Percentiles rank a stretch among this genome's conserved stretches.
phyloP scores from a whole-genome alignment of 2,113 vertebrate species.

The Symphodus melops region DNA sequence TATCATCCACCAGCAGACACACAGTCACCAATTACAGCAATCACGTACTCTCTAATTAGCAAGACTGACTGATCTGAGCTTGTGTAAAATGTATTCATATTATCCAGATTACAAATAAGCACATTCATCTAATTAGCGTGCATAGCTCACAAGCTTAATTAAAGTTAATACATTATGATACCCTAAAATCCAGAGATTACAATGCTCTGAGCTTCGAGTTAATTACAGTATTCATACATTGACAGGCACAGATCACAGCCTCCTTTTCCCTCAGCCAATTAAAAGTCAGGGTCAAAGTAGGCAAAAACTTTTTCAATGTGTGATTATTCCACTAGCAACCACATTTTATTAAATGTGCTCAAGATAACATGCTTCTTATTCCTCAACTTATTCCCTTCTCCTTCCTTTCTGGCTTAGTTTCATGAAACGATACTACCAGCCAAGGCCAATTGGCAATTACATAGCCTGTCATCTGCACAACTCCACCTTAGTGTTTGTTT shows the following conservation, averaged over 20 bases:
- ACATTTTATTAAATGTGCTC: neutral
- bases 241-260: conserved; percentile 52
- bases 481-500: conserved; percentile 43
- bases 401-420: conserved; percentile 11
- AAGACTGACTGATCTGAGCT: conserved; percentile 72
- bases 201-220: conserved; percentile 71
- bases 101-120: conserved; percentile 79
- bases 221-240: conserved; percentile 73
- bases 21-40: conserved; percentile 72
- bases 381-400: neutral
- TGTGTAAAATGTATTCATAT: conserved; percentile 78
- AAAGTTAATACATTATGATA: conserved; percentile 82
- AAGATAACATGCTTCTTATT: neutral
- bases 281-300: conserved; percentile 55
- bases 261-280: conserved; percentile 60
- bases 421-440: conserved; percentile 29
- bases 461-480: conserved; percentile 36
- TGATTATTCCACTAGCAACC: conserved; percentile 13
- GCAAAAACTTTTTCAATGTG: conserved; percentile 33
- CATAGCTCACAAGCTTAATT: conserved; percentile 75
- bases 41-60: conserved; percentile 74
- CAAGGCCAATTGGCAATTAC: conserved; percentile 59
- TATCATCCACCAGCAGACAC: conserved; percentile 45
- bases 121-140: conserved; percentile 77
- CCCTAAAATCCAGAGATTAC: conserved; percentile 78